phyloP scores from a whole-genome alignment of 2,797 vertebrate species.

The Rhodeus uyekii region DNA sequence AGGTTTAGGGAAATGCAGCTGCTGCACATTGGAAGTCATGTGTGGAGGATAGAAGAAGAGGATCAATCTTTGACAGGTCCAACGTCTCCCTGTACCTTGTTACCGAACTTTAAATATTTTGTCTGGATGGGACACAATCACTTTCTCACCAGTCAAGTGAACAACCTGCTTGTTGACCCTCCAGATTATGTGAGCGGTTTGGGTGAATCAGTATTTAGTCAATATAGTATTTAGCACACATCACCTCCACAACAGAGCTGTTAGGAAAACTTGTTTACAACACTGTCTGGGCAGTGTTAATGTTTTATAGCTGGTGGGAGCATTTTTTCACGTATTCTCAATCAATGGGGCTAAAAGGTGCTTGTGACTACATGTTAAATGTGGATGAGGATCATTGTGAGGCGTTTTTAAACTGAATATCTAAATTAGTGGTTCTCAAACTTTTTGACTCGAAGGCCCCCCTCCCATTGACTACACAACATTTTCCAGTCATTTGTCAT shows the following conservation, averaged over 20 bases:
- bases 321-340: not conserved
- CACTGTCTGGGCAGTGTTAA: constrained; percentile 11
- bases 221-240: too few relatives aligned
- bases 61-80: constrained; percentile 43
- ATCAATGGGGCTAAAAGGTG: constrained; percentile 17
- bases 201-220: too few relatives aligned
- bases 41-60: constrained; percentile 56
- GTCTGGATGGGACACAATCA: constrained; percentile 76
- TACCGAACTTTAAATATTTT: constrained; percentile 76
- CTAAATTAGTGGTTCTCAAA: constrained; percentile 12
- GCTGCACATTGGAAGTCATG: constrained; percentile 67
- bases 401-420: constrained; percentile 31
- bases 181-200: constrained; percentile 49
- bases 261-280: constrained; percentile 29
- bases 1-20: constrained; percentile 64
- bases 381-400: not conserved
- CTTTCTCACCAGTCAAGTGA: constrained; percentile 64
- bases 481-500: not conserved
- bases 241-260: constrained; percentile 22
- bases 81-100: constrained; percentile 65
- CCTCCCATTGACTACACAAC: not conserved
- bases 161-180: constrained; percentile 56
- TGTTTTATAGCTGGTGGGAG: not conserved
- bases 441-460: not conserved
- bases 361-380: constrained; percentile 29